Conservation (phyloP, 2,888 invertebrate genomes). For the Drosophila percnosoma region DNA sequence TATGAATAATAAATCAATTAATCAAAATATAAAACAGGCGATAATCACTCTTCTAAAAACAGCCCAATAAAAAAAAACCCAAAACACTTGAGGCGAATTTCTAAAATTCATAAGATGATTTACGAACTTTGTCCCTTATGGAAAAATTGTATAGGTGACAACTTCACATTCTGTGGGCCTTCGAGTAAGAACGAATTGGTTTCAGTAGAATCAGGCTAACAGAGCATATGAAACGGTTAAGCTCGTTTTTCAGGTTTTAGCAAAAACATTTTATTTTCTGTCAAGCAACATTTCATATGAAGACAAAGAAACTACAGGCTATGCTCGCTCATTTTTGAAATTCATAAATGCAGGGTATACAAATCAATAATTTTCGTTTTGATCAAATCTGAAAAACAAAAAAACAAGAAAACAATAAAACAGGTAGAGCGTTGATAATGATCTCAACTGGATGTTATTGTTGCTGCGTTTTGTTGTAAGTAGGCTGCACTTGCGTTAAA, state of each 20-base stretch:
- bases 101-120: not conserved
- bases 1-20: not conserved
- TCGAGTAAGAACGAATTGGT: not conserved
- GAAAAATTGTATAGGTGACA: not conserved
- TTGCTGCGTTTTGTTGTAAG: constrained; percentile 10
- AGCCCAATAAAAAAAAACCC: not conserved
- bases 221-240: not conserved
- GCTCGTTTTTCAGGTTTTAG: not conserved
- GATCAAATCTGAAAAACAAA: not conserved
- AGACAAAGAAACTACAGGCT: not conserved
- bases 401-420: constrained; percentile 17
- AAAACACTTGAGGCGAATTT: not conserved
- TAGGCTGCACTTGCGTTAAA: constrained; percentile 29
- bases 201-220: not conserved
- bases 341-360: not conserved
- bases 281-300: not conserved
- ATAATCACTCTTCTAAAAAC: not conserved
- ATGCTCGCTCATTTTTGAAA: not conserved
- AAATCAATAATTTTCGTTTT: not conserved
- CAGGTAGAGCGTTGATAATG: constrained; percentile 58
- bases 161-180: not conserved
- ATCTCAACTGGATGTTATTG: constrained; percentile 18
- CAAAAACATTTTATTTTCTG: not conserved
- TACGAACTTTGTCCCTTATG: not conserved
- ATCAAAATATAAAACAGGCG: not conserved